These are phyloP conservation scores for Conops quadrifasciatus DNA, from an alignment of 2,888 invertebrate genomes.

Conservation along the genomic window DNA sequence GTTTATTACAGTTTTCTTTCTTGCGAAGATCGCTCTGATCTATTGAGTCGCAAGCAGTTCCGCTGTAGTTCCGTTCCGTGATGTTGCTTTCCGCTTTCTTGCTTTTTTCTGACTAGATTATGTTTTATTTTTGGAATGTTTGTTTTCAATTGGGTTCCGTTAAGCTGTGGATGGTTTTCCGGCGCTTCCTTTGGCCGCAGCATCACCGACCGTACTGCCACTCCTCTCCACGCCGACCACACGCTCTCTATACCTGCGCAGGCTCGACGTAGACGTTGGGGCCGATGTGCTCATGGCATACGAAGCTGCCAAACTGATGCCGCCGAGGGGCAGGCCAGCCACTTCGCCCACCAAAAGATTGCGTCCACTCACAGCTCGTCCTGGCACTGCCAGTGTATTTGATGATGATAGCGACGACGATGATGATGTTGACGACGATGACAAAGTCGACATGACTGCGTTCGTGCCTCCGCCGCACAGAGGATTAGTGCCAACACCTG, in stretches of 20 bases:
- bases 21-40: too few relatives aligned
- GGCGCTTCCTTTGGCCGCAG: slow-evolving; percentile 24
- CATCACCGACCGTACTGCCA: slow-evolving; percentile 36
- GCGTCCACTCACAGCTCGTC: slow-evolving; percentile 51
- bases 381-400: slow-evolving; percentile 53
- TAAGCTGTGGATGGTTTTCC: slow-evolving; percentile 53
- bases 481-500: slow-evolving; percentile 40
- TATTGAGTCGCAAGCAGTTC: too few relatives aligned
- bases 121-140: not conserved
- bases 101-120: slow-evolving; percentile 28
- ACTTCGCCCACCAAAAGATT: slow-evolving; percentile 46
- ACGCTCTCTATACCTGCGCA: slow-evolving; percentile 48
- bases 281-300: slow-evolving; percentile 59
- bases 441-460: slow-evolving; percentile 31
- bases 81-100: not conserved
- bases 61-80: too few relatives aligned
- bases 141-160: not conserved
- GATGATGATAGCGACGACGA: slow-evolving; percentile 38
- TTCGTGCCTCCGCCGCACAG: slow-evolving; percentile 31
- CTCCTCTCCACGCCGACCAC: slow-evolving; percentile 37
- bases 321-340: slow-evolving; percentile 26
- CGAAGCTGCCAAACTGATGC: slow-evolving; percentile 41
- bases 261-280: slow-evolving; percentile 56
- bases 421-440: slow-evolving; percentile 38
- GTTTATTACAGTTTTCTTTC: too few relatives aligned